phyloP scores from a whole-genome alignment of 2,797 vertebrate genomes.

The Cetoscarus ocellatus region DNA sequence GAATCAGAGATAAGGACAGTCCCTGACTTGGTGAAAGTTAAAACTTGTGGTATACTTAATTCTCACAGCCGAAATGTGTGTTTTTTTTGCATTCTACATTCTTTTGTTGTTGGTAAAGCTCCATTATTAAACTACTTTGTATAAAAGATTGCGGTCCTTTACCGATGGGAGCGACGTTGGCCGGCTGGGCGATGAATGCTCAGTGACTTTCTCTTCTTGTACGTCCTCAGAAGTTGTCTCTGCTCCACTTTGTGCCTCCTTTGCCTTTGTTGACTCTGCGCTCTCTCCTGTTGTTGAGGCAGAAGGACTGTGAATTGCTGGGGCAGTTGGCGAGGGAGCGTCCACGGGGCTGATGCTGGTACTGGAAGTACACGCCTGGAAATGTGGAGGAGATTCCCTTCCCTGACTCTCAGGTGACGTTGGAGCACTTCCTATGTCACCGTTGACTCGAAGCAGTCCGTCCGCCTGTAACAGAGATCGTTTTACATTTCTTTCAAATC shows the following conservation, averaged over 20 bases:
- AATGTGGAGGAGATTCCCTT: conserved; percentile 65
- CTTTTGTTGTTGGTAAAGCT: too few relatives aligned
- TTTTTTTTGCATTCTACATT: too few relatives aligned
- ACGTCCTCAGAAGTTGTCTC: conserved; percentile 9
- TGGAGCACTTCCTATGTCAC: conserved; percentile 75
- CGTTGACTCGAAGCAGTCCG: conserved; percentile 88
- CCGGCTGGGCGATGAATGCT: conserved; percentile 51
- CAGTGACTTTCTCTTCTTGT: conserved; percentile 18
- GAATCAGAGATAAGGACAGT: too few relatives aligned
- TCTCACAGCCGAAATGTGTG: too few relatives aligned
- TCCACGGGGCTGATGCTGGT: conserved; percentile 21
- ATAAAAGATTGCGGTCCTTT: conserved; percentile 10
- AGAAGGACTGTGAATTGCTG: conserved; percentile 10
- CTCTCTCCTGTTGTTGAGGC: conserved; percentile 13
- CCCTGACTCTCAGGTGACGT: conserved; percentile 51
- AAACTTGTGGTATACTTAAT: too few relatives aligned
- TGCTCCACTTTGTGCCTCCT: conserved; percentile 2
- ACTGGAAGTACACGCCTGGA: conserved; percentile 66
- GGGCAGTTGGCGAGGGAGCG: conserved; percentile 22
- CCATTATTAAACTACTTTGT: background rate
- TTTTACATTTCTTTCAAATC: background rate
- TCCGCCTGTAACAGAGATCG: conserved; percentile 79
- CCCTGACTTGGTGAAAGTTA: too few relatives aligned
- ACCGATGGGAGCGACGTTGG: conserved; percentile 79
- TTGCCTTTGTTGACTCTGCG: conserved; percentile 5